These are phyloP conservation scores for Kobus ellipsiprymnus DNA, from an alignment of 2,113 vertebrate genomes.

Conservation along the genomic window DNA sequence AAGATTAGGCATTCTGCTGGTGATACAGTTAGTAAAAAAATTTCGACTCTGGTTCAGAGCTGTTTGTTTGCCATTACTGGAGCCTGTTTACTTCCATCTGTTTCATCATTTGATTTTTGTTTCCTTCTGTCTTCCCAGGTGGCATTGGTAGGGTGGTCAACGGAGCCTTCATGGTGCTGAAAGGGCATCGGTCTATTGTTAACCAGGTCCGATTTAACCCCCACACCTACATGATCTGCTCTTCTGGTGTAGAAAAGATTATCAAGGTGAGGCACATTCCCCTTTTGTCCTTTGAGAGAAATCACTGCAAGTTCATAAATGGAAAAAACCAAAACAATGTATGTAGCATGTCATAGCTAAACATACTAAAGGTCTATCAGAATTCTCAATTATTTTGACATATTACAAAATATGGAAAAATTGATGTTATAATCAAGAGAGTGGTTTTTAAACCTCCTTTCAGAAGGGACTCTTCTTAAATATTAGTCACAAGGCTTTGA, in stretches of 20 bases:
- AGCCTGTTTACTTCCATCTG: conserved; percentile 33
- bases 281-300: conserved; percentile 34
- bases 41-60: background rate
- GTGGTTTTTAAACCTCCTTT: background rate
- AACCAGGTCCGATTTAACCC: conserved; percentile 99
- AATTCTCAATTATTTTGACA: conserved; percentile 5
- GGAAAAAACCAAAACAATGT: background rate
- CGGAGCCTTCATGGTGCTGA: conserved; percentile 97
- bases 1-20: conserved; percentile 51
- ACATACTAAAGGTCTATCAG: background rate
- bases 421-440: background rate
- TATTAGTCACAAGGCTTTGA: background rate
- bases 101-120: conserved; percentile 56
- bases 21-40: conserved; percentile 11
- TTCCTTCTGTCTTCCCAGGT: conserved; percentile 78
- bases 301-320: background rate
- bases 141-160: conserved; percentile 95
- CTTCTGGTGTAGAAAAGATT: conserved; percentile 98
- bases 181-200: conserved; percentile 98
- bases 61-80: conserved; percentile 23
- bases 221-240: conserved; percentile 99
- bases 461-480: background rate
- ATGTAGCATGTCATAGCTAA: background rate
- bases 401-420: background rate
- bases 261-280: conserved; percentile 91